phyloP scores from a whole-genome alignment of 30 jellyfish, hydroid and myxozoan species.

The Nemopilema nomurai region DNA sequence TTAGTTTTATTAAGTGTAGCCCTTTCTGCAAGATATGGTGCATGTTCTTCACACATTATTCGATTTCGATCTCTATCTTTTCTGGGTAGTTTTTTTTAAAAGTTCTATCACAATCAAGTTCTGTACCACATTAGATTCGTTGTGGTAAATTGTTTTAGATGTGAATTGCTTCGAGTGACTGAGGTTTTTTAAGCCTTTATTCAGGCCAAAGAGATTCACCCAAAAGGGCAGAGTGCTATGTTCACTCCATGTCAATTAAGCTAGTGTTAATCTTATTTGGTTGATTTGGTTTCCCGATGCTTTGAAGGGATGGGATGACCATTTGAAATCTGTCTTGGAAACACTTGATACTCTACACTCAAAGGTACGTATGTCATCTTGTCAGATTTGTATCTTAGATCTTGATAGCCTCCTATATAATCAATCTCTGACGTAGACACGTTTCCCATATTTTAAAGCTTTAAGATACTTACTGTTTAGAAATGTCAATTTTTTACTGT shows the following conservation, averaged over 20 bases:
- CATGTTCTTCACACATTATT: too few relatives aligned
- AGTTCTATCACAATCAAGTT: too few relatives aligned
- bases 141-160: too few relatives aligned
- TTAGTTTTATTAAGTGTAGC: neutral
- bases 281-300: neutral
- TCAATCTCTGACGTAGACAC: neutral
- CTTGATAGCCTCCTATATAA: neutral
- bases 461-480: too few relatives aligned
- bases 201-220: too few relatives aligned
- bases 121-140: too few relatives aligned
- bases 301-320: slow-evolving; percentile 65
- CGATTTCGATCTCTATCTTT: too few relatives aligned
- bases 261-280: neutral
- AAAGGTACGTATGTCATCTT: slow-evolving; percentile 21
- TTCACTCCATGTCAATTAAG: neutral
- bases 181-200: too few relatives aligned
- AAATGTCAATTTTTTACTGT: neutral
- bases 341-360: slow-evolving; percentile 46
- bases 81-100: too few relatives aligned
- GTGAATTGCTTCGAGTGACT: too few relatives aligned
- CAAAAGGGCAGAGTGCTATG: neutral
- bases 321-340: slow-evolving; percentile 27
- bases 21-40: too few relatives aligned
- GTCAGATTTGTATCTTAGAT: too few relatives aligned
- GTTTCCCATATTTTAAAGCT: neutral